phyloP scores from a whole-genome alignment of 2,888 invertebrate genomes.

The Hirtodrosophila histrioides region DNA sequence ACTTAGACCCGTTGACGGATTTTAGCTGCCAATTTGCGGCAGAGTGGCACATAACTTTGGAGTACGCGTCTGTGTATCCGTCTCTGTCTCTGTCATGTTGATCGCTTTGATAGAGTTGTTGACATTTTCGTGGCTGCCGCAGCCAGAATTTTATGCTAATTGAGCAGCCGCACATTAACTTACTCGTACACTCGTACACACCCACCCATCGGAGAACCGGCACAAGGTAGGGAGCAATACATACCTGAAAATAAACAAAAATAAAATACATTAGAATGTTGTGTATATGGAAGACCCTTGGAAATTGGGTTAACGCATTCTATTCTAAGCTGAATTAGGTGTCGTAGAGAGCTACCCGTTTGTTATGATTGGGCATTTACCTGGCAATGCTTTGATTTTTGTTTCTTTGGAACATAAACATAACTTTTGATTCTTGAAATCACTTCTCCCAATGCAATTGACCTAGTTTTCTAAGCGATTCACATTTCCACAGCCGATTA shows the following conservation, averaged over 20 bases:
- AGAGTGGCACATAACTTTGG: conserved; percentile 37
- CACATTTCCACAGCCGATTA: conserved; percentile 66
- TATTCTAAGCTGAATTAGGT: conserved; percentile 17
- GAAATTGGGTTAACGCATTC: conserved; percentile 66
- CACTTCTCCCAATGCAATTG: conserved; percentile 47
- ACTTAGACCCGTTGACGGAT: conserved; percentile 58
- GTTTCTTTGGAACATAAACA: conserved; percentile 61
- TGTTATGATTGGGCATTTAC: conserved; percentile 33
- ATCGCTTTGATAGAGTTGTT: conserved; percentile 68
- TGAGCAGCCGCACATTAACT: conserved; percentile 35
- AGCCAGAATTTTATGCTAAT: conserved; percentile 66
- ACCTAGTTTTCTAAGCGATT: conserved; percentile 51
- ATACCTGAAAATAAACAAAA: conserved; percentile 66
- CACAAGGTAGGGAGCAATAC: conserved; percentile 36
- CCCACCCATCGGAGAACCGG: conserved; percentile 29
- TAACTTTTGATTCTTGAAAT: conserved; percentile 31
- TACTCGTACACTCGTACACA: conserved; percentile 40
- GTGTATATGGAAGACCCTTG: conserved; percentile 17
- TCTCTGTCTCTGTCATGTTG: conserved; percentile 31
- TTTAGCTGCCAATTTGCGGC: conserved; percentile 68
- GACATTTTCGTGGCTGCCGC: conserved; percentile 61
- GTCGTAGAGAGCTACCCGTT: conserved; percentile 7
- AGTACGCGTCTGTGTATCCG: conserved; percentile 6
- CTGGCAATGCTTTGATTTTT: conserved; percentile 51
- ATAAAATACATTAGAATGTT: conserved; percentile 58